These are phyloP conservation scores for Nephrotoma flavescens DNA, from an alignment of 2,888 invertebrate genomes.

Conservation along the genomic window DNA sequence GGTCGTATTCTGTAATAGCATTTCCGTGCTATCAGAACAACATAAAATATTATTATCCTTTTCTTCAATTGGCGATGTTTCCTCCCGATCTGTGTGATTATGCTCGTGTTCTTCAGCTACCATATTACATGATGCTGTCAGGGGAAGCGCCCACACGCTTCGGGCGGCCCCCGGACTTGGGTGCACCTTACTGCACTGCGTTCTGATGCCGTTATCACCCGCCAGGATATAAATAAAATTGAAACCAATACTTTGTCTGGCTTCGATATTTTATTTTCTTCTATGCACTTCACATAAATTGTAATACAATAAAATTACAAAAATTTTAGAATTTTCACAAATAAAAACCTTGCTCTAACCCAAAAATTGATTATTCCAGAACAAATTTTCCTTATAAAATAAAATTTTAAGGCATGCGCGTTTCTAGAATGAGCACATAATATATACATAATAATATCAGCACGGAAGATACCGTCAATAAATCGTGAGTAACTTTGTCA, in stretches of 20 bases:
- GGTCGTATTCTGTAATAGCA: constrained; percentile 27
- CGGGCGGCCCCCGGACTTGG: constrained; percentile 81
- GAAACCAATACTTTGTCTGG: neutral
- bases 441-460: neutral
- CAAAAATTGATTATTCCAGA: neutral
- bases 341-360: neutral
- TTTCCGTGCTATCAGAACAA: constrained; percentile 30
- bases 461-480: neutral
- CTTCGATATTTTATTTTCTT: neutral
- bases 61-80: constrained; percentile 28
- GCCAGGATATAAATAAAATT: constrained; percentile 27
- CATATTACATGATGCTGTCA: constrained; percentile 65
- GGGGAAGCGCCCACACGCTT: constrained; percentile 75
- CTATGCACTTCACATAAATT: no score
- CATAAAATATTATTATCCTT: constrained; percentile 30
- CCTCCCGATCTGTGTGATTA: constrained; percentile 30
- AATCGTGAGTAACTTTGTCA: neutral
- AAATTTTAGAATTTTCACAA: neutral
- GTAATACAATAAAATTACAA: neutral
- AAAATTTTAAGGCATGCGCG: neutral
- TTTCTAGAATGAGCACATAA: neutral
- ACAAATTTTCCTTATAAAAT: neutral
- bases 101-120: constrained; percentile 50
- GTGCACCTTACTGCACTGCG: constrained; percentile 44
- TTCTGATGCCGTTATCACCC: constrained; percentile 28